Evolutionary conservation across 2,113 vertebrate genomes (phyloP), one percentile per base, ranked within the genome.

Genomic region (Heliornis fulica): DNA sequence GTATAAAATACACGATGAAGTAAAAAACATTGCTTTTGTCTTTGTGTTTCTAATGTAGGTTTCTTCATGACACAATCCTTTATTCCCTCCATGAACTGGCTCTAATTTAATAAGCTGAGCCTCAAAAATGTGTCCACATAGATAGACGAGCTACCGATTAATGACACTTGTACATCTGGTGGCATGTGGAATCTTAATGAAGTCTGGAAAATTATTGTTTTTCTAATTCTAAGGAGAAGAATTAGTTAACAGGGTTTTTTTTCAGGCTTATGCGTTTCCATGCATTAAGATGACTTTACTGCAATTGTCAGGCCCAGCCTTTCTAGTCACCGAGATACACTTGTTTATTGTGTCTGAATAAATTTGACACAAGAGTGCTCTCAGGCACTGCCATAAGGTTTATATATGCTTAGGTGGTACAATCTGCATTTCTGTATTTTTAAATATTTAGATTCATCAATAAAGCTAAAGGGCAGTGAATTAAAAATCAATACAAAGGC

Each of bases 401-500:
- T 91, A 54, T n/a, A 36, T 46, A 81, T 60, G 85, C 83, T 92
- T 90, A 72, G 56, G 34, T 88, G 63, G 82, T 66, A 60, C 31
- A 86, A 87, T 86, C 68, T 92, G 88, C 71, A 81, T 86, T 88
- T 92, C 85, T 95, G 1, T 78, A 64, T 86, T 92, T 92, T 92
- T 43, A 89, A 96, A 95, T 90, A 95, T 87, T 92, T 96, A 95
- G 43, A 51, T 43, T 92, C 94, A 89, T 96, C 94, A 94, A 96
- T 94, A 93, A 90, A 96, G 87, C 85, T 96, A 96, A 94, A 86
- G 79, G 94, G 72, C 26, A 94, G 90, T 46, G 80, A 96, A 97
- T 96, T 95, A 96, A 96, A 94, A 96, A 97, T 96, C 93, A 93
- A 96, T 94, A 94, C 31, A 89, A 84, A 89, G 45, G 80, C 88